A percentile compares a stretch with the other conserved stretches of the same genome.
Evolutionary conservation across 2,113 vertebrate genomes (phyloP).

Genomic region (Mastomys coucha): DNA sequence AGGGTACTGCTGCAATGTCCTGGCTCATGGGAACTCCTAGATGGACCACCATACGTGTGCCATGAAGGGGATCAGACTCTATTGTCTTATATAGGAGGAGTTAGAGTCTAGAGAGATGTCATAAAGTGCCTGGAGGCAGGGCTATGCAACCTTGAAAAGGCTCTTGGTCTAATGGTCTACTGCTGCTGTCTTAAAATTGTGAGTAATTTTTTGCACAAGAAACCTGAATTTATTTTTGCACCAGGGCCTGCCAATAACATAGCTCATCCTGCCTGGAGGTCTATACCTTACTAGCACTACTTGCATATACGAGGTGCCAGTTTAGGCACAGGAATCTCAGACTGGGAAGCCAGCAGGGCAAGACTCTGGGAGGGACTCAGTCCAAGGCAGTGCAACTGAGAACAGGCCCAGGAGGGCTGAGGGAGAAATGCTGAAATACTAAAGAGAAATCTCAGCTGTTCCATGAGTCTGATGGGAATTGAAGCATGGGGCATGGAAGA

Average conservation of each 20-base stretch:
- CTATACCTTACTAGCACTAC: neutral
- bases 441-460: neutral
- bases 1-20: neutral
- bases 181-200: neutral
- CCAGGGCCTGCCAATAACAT: neutral
- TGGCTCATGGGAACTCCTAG: neutral
- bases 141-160: neutral
- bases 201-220: neutral
- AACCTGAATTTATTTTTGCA: neutral
- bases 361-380: neutral
- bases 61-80: neutral
- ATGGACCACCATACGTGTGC: neutral
- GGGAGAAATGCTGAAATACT: neutral
- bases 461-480: neutral
- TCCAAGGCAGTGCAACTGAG: neutral
- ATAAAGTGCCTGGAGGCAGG: neutral
- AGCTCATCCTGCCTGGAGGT: neutral
- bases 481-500: neutral
- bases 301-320: neutral
- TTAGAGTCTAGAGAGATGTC: neutral
- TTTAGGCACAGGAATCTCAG: neutral
- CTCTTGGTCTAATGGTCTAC: neutral
- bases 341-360: neutral
- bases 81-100: neutral
- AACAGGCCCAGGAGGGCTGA: no score